These are phyloP conservation scores for Anarrhichthys ocellatus DNA, from an alignment of 2,113 vertebrate species.

Conservation along the genomic window DNA sequence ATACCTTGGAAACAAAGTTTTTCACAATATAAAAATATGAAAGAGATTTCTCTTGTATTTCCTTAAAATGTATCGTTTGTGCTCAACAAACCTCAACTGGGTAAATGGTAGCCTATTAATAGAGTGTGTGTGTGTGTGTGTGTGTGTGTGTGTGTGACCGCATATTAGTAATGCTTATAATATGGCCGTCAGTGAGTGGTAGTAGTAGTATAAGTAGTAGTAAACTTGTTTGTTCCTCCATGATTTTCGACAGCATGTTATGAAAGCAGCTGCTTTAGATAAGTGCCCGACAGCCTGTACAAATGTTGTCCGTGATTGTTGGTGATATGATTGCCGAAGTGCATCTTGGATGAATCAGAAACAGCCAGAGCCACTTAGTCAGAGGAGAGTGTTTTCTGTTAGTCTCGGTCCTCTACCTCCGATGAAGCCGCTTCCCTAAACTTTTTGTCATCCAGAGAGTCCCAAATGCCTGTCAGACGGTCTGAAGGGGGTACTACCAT, in stretches of 20 bases:
- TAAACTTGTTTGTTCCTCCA: not conserved
- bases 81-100: not conserved
- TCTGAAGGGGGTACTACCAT: too few species aligned
- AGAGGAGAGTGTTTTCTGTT: not conserved
- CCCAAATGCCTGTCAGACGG: not conserved
- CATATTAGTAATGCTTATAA: not conserved
- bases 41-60: not conserved
- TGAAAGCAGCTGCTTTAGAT: slow-evolving; percentile 5
- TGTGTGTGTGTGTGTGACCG: too few species aligned
- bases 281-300: not conserved
- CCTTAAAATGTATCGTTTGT: not conserved
- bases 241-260: not conserved
- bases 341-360: not conserved
- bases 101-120: too few species aligned
- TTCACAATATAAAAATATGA: not conserved
- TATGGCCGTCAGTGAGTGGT: not conserved
- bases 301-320: not conserved
- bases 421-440: not conserved
- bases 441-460: not conserved
- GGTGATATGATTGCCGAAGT: not conserved
- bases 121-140: too few species aligned
- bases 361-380: slow-evolving; percentile 1
- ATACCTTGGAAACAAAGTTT: not conserved
- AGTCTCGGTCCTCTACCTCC: not conserved
- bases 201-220: not conserved